A percentile compares a stretch with the other conserved stretches of the same genome.
Conservation (phyloP, 2,888 invertebrate genomes). For the Halictus ligatus region DNA sequence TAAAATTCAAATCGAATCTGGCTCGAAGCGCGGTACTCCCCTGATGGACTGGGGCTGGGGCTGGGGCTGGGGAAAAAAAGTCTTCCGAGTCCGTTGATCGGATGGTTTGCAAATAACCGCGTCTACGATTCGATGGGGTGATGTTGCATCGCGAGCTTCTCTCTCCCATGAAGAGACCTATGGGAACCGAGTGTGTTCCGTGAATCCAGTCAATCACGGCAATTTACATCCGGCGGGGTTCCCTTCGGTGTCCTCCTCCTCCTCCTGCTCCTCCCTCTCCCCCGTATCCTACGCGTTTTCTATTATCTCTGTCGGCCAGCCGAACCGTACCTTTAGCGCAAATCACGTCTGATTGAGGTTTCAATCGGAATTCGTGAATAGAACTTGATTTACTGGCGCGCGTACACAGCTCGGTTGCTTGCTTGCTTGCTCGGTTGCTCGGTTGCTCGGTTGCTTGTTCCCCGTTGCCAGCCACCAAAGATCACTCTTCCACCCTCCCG, state of each 20-base stretch:
- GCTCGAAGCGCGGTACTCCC: background rate
- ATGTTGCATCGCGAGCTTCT: slow-evolving; percentile 1
- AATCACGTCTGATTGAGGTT: slow-evolving; percentile 80
- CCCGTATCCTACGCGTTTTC: slow-evolving; percentile 50
- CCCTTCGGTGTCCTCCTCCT: slow-evolving; percentile 14
- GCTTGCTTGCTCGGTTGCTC: slow-evolving; percentile 15
- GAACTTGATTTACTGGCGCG: slow-evolving; percentile 78
- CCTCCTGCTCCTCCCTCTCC: no score
- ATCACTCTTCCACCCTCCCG: slow-evolving; percentile 16
- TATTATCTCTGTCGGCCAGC: slow-evolving; percentile 68
- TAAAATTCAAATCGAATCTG: slow-evolving; percentile 5
- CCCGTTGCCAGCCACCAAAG: slow-evolving; percentile 31
- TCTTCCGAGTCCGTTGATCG: background rate
- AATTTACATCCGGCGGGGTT: slow-evolving; percentile 75
- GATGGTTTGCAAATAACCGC: slow-evolving; percentile 44
- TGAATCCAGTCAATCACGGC: slow-evolving; percentile 77
- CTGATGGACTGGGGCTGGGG: background rate
- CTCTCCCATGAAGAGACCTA: slow-evolving; percentile 38
- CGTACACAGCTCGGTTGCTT: slow-evolving; percentile 42
- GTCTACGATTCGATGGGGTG: background rate
- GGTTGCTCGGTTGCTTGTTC: slow-evolving; percentile 30
- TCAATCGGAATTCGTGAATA: slow-evolving; percentile 80
- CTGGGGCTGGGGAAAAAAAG: background rate
- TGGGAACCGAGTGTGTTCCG: slow-evolving; percentile 64
- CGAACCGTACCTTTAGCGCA: slow-evolving; percentile 73